phyloP scores from a whole-genome alignment of 2,113 vertebrate species.

The Oreocharis arfaki region DNA sequence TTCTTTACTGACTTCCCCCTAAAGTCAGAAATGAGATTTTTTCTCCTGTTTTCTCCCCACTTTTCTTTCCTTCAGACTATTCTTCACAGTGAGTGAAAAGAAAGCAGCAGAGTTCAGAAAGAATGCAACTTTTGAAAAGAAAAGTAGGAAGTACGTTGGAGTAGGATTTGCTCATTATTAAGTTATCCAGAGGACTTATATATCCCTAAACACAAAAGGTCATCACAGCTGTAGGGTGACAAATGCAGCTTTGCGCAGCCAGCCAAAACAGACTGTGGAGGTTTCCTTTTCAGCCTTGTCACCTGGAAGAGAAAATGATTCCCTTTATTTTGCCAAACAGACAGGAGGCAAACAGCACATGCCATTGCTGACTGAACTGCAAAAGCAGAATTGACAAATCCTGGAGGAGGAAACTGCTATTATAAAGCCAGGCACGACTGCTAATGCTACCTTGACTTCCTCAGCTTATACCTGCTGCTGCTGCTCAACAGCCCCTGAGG shows the following conservation, averaged over 20 bases:
- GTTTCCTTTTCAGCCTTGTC: slow-evolving; percentile 51
- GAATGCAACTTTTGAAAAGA: neutral
- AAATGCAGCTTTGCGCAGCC: neutral
- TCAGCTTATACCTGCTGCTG: slow-evolving; percentile 4
- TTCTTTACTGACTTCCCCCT: neutral
- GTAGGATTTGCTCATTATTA: neutral
- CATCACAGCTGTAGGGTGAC: neutral
- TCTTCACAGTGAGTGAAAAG: neutral
- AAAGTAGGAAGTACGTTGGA: neutral
- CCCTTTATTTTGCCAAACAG: slow-evolving; percentile 61
- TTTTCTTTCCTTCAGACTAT: neutral
- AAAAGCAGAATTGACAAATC: slow-evolving; percentile 73
- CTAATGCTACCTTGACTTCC: slow-evolving; percentile 7
- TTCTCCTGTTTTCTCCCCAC: neutral
- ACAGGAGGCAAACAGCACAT: slow-evolving; percentile 64
- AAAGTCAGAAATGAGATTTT: neutral
- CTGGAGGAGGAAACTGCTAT: slow-evolving; percentile 37
- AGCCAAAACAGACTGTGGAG: neutral
- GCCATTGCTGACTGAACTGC: slow-evolving; percentile 57
- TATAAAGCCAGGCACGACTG: slow-evolving; percentile 22
- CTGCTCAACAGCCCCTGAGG: neutral
- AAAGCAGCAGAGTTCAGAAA: neutral
- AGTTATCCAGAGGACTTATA: neutral
- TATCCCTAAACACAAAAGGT: neutral
- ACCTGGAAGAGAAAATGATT: slow-evolving; percentile 60